Base-by-base conservation (phyloP, 2,113 vertebrate genomes). In the Lophius piscatorius region DNA sequence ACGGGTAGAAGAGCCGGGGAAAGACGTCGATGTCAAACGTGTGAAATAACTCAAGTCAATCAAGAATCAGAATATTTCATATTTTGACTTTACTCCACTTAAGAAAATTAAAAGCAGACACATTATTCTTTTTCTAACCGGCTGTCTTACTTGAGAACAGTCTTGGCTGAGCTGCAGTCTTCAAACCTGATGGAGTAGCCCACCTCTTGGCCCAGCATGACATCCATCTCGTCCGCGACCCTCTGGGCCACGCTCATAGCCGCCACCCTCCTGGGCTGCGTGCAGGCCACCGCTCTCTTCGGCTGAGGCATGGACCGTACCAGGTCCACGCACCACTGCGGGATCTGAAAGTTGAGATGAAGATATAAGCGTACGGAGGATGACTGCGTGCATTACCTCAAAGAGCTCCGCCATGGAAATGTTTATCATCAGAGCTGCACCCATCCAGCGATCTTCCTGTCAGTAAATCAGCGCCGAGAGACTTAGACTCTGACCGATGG, bases 131-230 rank as follows among this genome's bases (percentile, higher is more conserved):
- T 21, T 39, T 61, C 8, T 16, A 49, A 44, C 21, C 0, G 3
- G 26, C n/a, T 3, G 21, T 31, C 95, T 95, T 93, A 97, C 96
- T 98, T 98, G 70, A 98, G 87, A 24, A 98, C 92, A 4, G 97
- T 98, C 90, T 97, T 98, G 80, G 96, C 95, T 4, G 95, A 98
- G 86, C 96, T 98, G 92, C 96, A 98, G 88, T 98, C 97, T 85
- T 98, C 96, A 78, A 98, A 98, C 74, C 96, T 91, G 87, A 98
- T 98, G 50, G 94, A 97, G 63, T 98, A 98, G 26, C 97, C 96
- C 62, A 98, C 97, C 81, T 98, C 96, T 79, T 98, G 96, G 61
- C 97, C 97, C 87, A 98, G 89, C 94, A 95, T 93, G 36, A 98
- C 93, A 74, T 98, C 96, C 96, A 98, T 98, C 88, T 98, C 97